Evolutionary conservation across 2,797 vertebrate species (phyloP).

Genomic region (Myotis daubentonii): DNA sequence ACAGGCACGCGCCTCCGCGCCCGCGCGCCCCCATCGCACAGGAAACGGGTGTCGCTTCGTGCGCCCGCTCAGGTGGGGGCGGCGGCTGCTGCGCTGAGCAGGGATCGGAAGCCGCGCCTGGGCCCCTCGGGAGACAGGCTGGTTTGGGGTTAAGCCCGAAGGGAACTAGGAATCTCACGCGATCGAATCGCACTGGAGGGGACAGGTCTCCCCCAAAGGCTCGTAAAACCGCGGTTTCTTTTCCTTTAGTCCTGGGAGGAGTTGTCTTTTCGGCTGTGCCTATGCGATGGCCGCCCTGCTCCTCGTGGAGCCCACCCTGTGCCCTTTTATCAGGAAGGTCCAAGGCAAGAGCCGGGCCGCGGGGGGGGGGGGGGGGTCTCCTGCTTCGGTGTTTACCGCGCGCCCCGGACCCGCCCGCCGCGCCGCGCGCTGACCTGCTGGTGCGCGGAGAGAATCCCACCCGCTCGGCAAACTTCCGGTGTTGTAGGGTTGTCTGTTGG

Average conservation of each 20-base stretch:
- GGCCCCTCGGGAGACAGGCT: neutral
- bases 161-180: neutral
- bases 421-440: neutral
- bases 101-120: neutral
- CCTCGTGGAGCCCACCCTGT: neutral
- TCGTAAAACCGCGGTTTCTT: neutral
- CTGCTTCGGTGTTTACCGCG: no score
- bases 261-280: neutral
- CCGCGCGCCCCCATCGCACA: accelerated
- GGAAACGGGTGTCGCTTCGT: neutral
- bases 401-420: accelerated
- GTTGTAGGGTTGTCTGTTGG: neutral
- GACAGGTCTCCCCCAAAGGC: neutral
- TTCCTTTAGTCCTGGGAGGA: neutral
- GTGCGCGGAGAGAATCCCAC: neutral
- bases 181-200: neutral
- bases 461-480: neutral
- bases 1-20: neutral
- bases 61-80: neutral
- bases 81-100: neutral
- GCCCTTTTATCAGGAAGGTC: neutral
- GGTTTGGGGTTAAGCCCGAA: neutral
- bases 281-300: accelerated
- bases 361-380: neutral
- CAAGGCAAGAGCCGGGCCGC: accelerated